Percentiles rank a stretch among this genome's conserved stretches.
Conservation (phyloP, 1,140 invertebrate genomes). For the Drosophila ambigua region DNA sequence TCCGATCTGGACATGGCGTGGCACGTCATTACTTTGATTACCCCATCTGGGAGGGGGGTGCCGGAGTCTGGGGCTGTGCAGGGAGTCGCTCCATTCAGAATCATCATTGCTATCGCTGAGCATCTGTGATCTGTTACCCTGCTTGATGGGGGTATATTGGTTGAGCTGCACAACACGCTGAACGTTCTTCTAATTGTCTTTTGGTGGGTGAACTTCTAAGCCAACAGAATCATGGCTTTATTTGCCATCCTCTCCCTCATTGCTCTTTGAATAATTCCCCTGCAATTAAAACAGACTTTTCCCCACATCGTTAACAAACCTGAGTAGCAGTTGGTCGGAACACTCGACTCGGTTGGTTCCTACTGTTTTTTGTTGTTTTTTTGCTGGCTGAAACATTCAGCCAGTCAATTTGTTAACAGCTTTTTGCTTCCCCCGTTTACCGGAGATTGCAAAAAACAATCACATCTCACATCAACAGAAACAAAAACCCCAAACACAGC, state of each 20-base stretch:
- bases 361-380: slow-evolving; percentile 44
- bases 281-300: no score
- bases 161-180: no score
- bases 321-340: no score
- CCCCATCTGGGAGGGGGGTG: slow-evolving; percentile 18
- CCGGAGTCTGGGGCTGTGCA: background rate
- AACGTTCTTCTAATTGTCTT: no score
- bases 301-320: no score
- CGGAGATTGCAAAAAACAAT: slow-evolving; percentile 75
- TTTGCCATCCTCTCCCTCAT: background rate
- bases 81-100: slow-evolving; percentile 48
- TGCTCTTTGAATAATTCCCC: no score
- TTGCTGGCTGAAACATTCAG: slow-evolving; percentile 32
- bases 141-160: background rate
- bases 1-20: slow-evolving; percentile 47
- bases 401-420: slow-evolving; percentile 74
- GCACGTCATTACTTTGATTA: slow-evolving; percentile 65
- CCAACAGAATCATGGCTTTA: background rate
- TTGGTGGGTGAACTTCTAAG: no score
- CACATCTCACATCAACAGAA: slow-evolving; percentile 29
- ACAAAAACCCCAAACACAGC: background rate
- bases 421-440: slow-evolving; percentile 70
- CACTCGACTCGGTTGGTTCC: no score
- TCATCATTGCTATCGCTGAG: slow-evolving; percentile 47
- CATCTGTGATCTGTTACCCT: slow-evolving; percentile 38